These are phyloP conservation scores for Anarhynchus alexandrinus DNA, from an alignment of 2,113 vertebrate genomes.

Conservation along the genomic window DNA sequence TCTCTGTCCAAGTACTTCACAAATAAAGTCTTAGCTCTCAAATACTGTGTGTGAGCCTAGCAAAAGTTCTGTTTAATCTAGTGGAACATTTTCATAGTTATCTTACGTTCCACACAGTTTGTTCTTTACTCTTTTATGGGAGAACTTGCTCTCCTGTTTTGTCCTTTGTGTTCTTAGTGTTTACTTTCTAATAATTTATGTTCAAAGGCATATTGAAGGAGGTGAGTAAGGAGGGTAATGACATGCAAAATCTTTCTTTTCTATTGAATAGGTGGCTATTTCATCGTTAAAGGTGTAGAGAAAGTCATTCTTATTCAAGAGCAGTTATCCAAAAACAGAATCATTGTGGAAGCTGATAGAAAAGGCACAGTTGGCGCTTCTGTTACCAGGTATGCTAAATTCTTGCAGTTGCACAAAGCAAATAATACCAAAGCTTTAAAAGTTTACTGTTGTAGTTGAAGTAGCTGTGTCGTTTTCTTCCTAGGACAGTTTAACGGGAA, in stretches of 20 bases:
- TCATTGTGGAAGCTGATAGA: conserved; percentile 96
- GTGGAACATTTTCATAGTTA: not conserved
- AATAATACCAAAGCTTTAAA: not conserved
- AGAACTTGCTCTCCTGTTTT: not conserved
- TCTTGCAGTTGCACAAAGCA: not conserved
- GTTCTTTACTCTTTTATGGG: not conserved
- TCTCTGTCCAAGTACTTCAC: not conserved
- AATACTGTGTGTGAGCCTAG: not conserved
- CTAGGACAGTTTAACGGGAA: not conserved
- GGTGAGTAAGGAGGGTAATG: not conserved
- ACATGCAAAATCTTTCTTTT: not conserved
- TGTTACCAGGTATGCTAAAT: conserved; percentile 87
- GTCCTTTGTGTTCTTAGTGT: not conserved
- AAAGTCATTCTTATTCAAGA: conserved; percentile 99
- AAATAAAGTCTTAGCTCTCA: not conserved
- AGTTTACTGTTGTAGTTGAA: not conserved
- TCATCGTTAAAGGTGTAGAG: conserved; percentile 97
- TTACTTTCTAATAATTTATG: not conserved
- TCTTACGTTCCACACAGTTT: not conserved
- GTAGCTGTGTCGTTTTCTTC: not conserved
- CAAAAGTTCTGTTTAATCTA: not conserved
- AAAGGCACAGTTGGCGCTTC: conserved; percentile 95
- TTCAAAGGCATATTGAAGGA: not conserved
- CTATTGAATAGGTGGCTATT: conserved; percentile 86
- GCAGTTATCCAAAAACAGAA: conserved; percentile 97